A percentile compares a stretch with the other conserved stretches of the same genome.
Evolutionary conservation across 2,888 invertebrate species (phyloP).

Genomic region (Tenthredo livida): DNA sequence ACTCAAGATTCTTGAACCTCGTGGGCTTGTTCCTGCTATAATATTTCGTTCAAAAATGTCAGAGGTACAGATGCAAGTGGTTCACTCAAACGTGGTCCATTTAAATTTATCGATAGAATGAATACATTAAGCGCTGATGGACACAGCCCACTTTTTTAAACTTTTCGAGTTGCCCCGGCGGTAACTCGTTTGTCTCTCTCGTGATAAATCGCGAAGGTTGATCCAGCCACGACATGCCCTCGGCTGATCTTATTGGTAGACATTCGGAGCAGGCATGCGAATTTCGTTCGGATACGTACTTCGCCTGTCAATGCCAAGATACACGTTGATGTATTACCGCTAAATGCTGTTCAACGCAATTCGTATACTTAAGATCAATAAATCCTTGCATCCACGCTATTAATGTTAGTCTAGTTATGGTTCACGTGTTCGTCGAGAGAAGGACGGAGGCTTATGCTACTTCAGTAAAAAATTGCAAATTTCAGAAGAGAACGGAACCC

Average conservation of each 20-base stretch:
- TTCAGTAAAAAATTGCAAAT: slow-evolving; percentile 15
- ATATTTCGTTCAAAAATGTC: slow-evolving; percentile 4
- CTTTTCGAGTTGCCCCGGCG: background rate
- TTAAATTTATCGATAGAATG: slow-evolving; percentile 32
- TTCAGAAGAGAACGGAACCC: background rate
- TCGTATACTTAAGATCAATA: slow-evolving; percentile 26
- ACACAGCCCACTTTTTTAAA: slow-evolving; percentile 17
- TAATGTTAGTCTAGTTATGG: slow-evolving; percentile 12
- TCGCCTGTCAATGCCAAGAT: slow-evolving; percentile 37
- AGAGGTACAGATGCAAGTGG: background rate
- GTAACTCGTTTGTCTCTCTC: slow-evolving; percentile 49
- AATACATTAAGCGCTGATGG: slow-evolving; percentile 35
- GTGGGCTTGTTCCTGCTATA: background rate
- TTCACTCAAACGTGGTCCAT: slow-evolving; percentile 6
- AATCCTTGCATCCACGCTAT: slow-evolving; percentile 23
- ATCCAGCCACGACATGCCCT: slow-evolving; percentile 32
- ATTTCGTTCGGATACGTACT: slow-evolving; percentile 30
- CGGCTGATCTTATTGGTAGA: slow-evolving; percentile 34
- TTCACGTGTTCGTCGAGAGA: background rate
- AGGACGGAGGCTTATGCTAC: background rate
- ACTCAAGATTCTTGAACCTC: background rate
- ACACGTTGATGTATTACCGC: slow-evolving; percentile 42
- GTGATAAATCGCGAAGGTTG: slow-evolving; percentile 45
- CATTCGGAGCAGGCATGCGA: slow-evolving; percentile 43
- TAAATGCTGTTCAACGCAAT: slow-evolving; percentile 35